phyloP scores from a whole-genome alignment of 1,140 invertebrate genomes.

The Chironomus striatipennis region DNA sequence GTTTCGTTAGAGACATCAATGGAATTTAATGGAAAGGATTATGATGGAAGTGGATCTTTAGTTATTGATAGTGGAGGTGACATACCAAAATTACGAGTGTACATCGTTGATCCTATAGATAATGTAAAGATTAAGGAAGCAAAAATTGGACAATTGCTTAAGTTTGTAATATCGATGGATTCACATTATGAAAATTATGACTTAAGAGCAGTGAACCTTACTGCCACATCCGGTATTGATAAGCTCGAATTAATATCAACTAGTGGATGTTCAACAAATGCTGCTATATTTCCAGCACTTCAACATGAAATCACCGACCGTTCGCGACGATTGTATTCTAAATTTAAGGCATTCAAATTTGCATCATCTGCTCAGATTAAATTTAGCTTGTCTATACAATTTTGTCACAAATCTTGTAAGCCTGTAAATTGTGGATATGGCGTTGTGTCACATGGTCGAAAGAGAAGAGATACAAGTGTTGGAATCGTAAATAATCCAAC shows the following conservation, averaged over 20 bases:
- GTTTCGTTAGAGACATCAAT: constrained; percentile 36
- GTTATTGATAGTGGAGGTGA: constrained; percentile 33
- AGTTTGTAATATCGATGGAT: constrained; percentile 32
- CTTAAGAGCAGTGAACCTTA: constrained; percentile 35
- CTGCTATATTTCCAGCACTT: constrained; percentile 41
- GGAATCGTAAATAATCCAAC: neutral
- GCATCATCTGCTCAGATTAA: constrained; percentile 41
- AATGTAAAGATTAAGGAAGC: constrained; percentile 37
- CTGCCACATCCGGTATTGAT: constrained; percentile 42
- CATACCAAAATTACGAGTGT: constrained; percentile 33
- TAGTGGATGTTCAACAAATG: constrained; percentile 53
- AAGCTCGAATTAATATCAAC: constrained; percentile 45
- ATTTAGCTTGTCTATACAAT: constrained; percentile 45
- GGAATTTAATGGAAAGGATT: constrained; percentile 25
- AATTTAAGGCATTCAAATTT: constrained; percentile 46
- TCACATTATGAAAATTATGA: constrained; percentile 32
- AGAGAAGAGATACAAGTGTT: neutral
- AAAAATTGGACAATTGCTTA: constrained; percentile 36
- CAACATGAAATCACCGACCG: constrained; percentile 33
- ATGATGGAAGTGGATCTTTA: constrained; percentile 29
- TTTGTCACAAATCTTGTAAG: constrained; percentile 40
- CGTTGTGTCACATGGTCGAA: constrained; percentile 26
- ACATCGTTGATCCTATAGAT: constrained; percentile 36
- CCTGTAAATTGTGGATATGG: constrained; percentile 33
- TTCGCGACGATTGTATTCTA: constrained; percentile 36